A percentile compares a stretch with the other conserved stretches of the same genome.
These are phyloP conservation scores for Drosophila sproati DNA, from an alignment of 1,140 invertebrate species.

Conservation along the genomic window DNA sequence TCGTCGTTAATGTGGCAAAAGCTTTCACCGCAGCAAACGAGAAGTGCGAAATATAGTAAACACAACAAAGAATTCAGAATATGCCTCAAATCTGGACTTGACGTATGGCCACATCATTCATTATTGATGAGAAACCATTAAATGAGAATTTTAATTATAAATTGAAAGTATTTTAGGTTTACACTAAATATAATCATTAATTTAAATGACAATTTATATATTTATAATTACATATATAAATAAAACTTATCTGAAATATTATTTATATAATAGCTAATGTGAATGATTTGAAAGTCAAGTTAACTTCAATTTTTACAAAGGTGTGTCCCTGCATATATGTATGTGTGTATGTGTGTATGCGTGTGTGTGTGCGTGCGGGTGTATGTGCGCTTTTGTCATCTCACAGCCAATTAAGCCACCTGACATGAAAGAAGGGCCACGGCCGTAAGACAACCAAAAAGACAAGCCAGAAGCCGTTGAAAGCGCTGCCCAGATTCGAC, in stretches of 20 bases:
- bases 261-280: neutral
- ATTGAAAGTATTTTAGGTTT: neutral
- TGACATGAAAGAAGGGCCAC: constrained; percentile 53
- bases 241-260: too few relatives aligned
- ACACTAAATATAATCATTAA: too few relatives aligned
- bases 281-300: constrained; percentile 51
- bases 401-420: constrained; percentile 68
- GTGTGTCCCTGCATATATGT: constrained; percentile 9
- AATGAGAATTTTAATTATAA: neutral
- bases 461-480: constrained; percentile 45
- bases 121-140: neutral
- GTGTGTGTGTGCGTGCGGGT: constrained; percentile 6
- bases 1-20: constrained; percentile 69
- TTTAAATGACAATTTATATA: neutral
- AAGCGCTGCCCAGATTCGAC: constrained; percentile 25
- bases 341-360: constrained; percentile 8
- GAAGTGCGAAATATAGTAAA: constrained; percentile 57
- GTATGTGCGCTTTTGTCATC: constrained; percentile 54
- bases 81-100: neutral
- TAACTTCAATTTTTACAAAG: constrained; percentile 2
- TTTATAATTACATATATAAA: too few relatives aligned
- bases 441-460: constrained; percentile 37
- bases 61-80: constrained; percentile 39
- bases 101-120: constrained; percentile 31
- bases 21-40: constrained; percentile 38